Evolutionary conservation across 2,888 invertebrate species (phyloP), one percentile per base, ranked within the genome.

Genomic region (Tipula unca): DNA sequence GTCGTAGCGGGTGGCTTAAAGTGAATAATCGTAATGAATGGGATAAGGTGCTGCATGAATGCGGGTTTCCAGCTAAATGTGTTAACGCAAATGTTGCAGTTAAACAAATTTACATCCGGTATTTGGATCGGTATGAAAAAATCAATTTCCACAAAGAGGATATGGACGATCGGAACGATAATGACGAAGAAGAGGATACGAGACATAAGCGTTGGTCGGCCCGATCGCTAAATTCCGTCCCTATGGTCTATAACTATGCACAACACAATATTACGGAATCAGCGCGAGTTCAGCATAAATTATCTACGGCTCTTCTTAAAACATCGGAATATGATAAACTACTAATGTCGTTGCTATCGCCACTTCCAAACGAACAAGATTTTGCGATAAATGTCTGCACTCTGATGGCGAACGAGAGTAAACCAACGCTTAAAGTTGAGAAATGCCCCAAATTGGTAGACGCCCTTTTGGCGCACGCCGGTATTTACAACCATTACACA

Each of bases 371-470:
- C 91, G 99, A 99, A 90, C 98, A 99, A 90, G 99, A 99, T 91
- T 98, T 99, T 90, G 98, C 98, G 32, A 95, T 99, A 88, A 99
- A 99, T 91, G 97, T 99, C 1, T 98, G 98, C 90, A 98, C 98
- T 0, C 93, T 99, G 86, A 93, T 99, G 88, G 98, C 98, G 5
- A 98, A 98, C 88, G 99, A 99, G 89, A 97, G 96, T 87, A 96
- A 96, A 86, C 97, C 97, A 89, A 94, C 96, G 0, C 92, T 99
- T 86, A 95, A 96, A 85, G 91, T 99, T 86, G 94, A 95, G 86
- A 95, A 96, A 87, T 96, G 96, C 88, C 97, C 97, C 0, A 94
- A 96, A 88, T 93, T 99, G 87, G 91, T 99, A 88, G 96, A 97
- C 89, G 95, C 97, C 88, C 92, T 99, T 69, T 91, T 99, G 87